Conservation (phyloP, 1,140 invertebrate species). For the Phortica variegata region DNA sequence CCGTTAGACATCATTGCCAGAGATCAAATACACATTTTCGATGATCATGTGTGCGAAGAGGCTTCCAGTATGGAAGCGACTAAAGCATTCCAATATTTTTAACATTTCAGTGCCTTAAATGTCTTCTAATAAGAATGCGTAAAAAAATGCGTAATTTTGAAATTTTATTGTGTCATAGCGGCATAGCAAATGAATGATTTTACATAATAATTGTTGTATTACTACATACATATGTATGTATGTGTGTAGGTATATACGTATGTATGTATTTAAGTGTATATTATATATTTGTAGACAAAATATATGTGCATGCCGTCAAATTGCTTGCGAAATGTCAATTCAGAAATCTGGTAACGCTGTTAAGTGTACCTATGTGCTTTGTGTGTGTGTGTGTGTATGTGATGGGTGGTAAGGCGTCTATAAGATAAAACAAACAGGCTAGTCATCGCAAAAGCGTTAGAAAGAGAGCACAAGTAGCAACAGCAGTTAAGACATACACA, state of each 20-base stretch:
- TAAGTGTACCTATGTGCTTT: too few species aligned
- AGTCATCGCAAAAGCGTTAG: too few species aligned
- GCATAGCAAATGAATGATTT: constrained; percentile 1
- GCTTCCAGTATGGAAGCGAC: constrained; percentile 17
- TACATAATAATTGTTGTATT: constrained; percentile 12
- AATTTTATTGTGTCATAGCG: constrained; percentile 6
- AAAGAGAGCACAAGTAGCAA: too few species aligned
- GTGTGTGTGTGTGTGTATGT: too few species aligned
- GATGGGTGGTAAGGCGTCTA: too few species aligned
- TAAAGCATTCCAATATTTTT: constrained; percentile 37
- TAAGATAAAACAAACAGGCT: too few species aligned
- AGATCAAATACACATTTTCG: constrained; percentile 24
- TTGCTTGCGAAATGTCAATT: too few species aligned
- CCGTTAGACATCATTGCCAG: constrained; percentile 30
- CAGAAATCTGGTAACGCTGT: too few species aligned
- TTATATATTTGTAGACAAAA: too few species aligned
- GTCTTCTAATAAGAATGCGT: constrained; percentile 1
- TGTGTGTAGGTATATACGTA: constrained; percentile 7
- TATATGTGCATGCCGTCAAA: too few species aligned
- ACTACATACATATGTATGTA: constrained; percentile 19
- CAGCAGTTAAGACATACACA: too few species aligned
- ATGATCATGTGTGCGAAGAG: constrained; percentile 14
- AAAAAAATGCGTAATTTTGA: constrained; percentile 9
- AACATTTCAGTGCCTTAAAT: constrained; percentile 2
- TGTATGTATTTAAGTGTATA: neutral